Conservation (phyloP, 1,140 invertebrate species). For the Aphidius gifuensis region DNA sequence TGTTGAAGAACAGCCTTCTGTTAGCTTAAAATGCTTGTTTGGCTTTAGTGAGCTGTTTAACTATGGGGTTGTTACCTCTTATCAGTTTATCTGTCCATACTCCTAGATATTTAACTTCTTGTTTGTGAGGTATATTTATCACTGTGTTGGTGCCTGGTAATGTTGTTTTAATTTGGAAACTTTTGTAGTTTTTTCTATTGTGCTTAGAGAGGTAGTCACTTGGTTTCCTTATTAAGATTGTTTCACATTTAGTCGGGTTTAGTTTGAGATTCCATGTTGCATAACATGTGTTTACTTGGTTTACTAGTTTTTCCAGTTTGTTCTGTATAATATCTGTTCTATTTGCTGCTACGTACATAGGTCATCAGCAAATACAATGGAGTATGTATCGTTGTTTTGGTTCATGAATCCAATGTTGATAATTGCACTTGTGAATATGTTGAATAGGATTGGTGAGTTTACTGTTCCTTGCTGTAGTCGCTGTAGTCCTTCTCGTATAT, state of each 20-base stretch:
- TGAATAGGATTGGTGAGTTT: constrained; percentile 22
- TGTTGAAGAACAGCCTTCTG: not conserved
- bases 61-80: not conserved
- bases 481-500: constrained; percentile 14
- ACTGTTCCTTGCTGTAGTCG: constrained; percentile 18
- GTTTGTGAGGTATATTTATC: not conserved
- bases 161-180: no score
- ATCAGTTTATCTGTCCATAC: not conserved
- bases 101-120: not conserved
- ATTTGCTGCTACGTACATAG: no score
- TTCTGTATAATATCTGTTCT: not conserved
- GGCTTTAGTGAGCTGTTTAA: not conserved
- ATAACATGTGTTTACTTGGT: constrained; percentile 20
- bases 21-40: not conserved
- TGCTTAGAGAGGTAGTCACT: no score
- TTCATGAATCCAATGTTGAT: not conserved
- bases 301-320: constrained; percentile 15
- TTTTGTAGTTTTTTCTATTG: no score
- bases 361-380: no score
- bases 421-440: constrained; percentile 19
- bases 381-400: no score
- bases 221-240: no score
- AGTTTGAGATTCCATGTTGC: constrained; percentile 20
- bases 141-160: no score
- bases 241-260: constrained; percentile 24